Conservation (phyloP, 2,113 vertebrate species). For the Hippotragus niger region DNA sequence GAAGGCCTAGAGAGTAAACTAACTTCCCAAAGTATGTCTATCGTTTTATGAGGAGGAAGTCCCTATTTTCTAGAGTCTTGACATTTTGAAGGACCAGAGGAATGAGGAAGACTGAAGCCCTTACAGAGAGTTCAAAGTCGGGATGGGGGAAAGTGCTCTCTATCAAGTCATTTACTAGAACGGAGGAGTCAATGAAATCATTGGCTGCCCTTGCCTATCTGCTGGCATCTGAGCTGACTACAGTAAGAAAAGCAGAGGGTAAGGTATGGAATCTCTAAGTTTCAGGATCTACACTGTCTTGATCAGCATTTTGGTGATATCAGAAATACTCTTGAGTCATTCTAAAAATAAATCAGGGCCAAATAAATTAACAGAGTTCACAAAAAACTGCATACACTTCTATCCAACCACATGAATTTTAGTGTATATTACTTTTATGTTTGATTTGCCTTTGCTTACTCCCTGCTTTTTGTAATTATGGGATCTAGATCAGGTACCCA, state of each 20-base stretch:
- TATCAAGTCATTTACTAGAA: not conserved
- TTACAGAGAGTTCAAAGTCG: not conserved
- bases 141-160: not conserved
- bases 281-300: not conserved
- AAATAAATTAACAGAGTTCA: not conserved
- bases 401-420: not conserved
- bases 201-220: no score
- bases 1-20: not conserved
- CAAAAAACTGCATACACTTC: not conserved
- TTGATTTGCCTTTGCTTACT: not conserved
- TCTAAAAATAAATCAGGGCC: not conserved
- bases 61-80: not conserved
- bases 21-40: not conserved
- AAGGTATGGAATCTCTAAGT: not conserved
- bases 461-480: not conserved
- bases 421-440: not conserved
- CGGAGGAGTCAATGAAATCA: not conserved
- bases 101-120: not conserved
- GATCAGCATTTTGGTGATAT: not conserved
- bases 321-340: not conserved
- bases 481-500: not conserved
- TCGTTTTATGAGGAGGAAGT: not conserved
- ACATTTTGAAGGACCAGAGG: not conserved
- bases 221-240: not conserved
- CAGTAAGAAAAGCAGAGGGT: not conserved